phyloP scores from a whole-genome alignment of 2,888 invertebrate genomes.

The Ennomos fuscantarius region DNA sequence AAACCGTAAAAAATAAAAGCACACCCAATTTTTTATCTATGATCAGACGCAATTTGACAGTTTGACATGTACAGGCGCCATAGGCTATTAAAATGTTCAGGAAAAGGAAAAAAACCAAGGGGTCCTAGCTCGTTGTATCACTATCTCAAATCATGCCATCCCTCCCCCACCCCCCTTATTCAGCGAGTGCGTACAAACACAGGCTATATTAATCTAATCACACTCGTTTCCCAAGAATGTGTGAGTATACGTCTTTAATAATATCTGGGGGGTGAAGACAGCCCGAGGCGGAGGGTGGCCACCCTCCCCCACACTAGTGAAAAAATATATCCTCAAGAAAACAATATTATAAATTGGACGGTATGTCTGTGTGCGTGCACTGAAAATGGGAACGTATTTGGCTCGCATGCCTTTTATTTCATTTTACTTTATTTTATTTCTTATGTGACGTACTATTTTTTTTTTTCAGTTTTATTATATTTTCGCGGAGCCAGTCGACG shows the following conservation, averaged over 20 bases:
- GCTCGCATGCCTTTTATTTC: conserved; percentile 72
- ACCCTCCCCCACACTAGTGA: conserved; percentile 75
- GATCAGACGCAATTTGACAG: too few relatives aligned
- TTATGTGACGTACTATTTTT: conserved; percentile 70
- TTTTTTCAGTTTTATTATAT: conserved; percentile 71
- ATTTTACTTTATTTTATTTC: conserved; percentile 79
- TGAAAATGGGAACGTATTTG: conserved; percentile 65
- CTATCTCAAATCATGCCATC: conserved; percentile 47
- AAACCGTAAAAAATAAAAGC: too few relatives aligned
- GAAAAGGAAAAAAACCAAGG: conserved; percentile 19
- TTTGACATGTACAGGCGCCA: too few relatives aligned
- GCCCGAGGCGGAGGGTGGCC: conserved; percentile 43
- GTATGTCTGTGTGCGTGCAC: conserved; percentile 59
- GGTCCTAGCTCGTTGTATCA: conserved; percentile 52
- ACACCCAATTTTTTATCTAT: too few relatives aligned
- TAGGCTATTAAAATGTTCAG: conserved; percentile 13
- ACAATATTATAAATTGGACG: conserved; percentile 85
- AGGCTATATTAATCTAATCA: conserved; percentile 83
- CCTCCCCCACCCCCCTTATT: conserved; percentile 23
- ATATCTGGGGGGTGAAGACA: conserved; percentile 67
- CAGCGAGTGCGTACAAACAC: conserved; percentile 44
- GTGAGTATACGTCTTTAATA: conserved; percentile 85
- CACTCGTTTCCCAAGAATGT: conserved; percentile 79
- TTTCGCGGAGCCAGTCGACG: conserved; percentile 41
- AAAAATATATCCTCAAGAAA: conserved; percentile 85